These are phyloP conservation scores for Acrocephalus arundinaceus DNA, from an alignment of 2,113 vertebrate species.

Conservation along the genomic window DNA sequence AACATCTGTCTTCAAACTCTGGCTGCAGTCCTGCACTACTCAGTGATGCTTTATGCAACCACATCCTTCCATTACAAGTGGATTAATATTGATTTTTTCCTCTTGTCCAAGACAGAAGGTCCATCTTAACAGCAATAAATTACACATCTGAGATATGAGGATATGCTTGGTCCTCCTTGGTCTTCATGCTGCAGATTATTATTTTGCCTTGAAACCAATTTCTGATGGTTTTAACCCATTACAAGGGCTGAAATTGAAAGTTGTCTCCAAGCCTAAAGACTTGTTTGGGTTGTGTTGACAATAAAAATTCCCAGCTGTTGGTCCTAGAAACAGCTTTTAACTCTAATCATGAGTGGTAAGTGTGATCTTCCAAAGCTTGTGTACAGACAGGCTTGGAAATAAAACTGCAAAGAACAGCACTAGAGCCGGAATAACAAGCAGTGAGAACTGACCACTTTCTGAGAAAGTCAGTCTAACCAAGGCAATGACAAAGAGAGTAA, in stretches of 20 bases:
- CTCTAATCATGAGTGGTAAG: not conserved
- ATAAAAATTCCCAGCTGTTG: not conserved
- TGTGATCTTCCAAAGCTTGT: not conserved
- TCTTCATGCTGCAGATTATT: constrained; percentile 39
- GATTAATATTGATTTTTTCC: constrained; percentile 78
- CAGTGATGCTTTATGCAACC: constrained; percentile 67
- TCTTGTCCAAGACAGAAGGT: constrained; percentile 61
- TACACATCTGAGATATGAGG: constrained; percentile 48
- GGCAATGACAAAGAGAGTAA: not conserved
- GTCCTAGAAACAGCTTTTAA: not conserved
- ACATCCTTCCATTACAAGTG: constrained; percentile 76
- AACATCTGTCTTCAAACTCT: constrained; percentile 70
- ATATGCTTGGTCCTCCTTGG: constrained; percentile 6
- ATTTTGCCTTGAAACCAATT: constrained; percentile 37
- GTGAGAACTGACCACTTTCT: not conserved
- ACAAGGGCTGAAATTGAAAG: not conserved
- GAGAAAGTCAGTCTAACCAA: not conserved
- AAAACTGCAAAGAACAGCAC: not conserved
- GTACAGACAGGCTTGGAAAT: not conserved
- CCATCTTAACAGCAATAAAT: constrained; percentile 70
- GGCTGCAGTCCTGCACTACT: constrained; percentile 32
- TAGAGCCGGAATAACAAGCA: not conserved
- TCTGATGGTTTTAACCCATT: constrained; percentile 57
- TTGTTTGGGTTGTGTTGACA: not conserved
- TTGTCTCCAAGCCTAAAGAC: not conserved